A percentile compares a stretch with the other conserved stretches of the same genome.
Conservation (phyloP, 2,888 invertebrate species). For the Ophraella communa region DNA sequence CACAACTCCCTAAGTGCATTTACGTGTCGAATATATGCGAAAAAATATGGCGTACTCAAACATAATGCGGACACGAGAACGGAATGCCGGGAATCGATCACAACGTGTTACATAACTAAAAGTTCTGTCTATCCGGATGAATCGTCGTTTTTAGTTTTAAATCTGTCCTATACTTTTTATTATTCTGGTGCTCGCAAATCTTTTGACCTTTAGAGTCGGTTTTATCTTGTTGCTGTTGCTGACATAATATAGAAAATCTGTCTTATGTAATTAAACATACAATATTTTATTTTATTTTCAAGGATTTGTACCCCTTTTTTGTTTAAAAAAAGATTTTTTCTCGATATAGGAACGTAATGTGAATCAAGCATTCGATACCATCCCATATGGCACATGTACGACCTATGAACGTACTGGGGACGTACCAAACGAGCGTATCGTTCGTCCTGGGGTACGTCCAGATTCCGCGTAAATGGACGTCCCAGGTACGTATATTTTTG, state of each 20-base stretch:
- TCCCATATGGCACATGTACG: too few relatives aligned
- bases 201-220: neutral
- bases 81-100: slow-evolving; percentile 56
- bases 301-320: too few relatives aligned
- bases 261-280: too few relatives aligned
- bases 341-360: too few relatives aligned
- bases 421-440: too few relatives aligned
- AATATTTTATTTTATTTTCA: too few relatives aligned
- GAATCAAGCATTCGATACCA: too few relatives aligned
- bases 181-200: neutral
- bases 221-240: neutral
- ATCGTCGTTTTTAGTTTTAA: slow-evolving; percentile 33
- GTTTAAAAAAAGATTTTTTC: too few relatives aligned
- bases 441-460: too few relatives aligned
- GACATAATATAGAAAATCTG: neutral
- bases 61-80: slow-evolving; percentile 56
- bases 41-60: slow-evolving; percentile 58
- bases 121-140: slow-evolving; percentile 38
- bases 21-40: slow-evolving; percentile 59
- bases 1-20: slow-evolving; percentile 60
- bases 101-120: slow-evolving; percentile 39
- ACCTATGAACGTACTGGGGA: too few relatives aligned
- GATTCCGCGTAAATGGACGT: too few relatives aligned
- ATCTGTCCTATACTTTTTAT: neutral
- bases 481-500: too few relatives aligned